Evolutionary conservation across 2,888 invertebrate genomes (phyloP).

Genomic region (Erebia epiphron): DNA sequence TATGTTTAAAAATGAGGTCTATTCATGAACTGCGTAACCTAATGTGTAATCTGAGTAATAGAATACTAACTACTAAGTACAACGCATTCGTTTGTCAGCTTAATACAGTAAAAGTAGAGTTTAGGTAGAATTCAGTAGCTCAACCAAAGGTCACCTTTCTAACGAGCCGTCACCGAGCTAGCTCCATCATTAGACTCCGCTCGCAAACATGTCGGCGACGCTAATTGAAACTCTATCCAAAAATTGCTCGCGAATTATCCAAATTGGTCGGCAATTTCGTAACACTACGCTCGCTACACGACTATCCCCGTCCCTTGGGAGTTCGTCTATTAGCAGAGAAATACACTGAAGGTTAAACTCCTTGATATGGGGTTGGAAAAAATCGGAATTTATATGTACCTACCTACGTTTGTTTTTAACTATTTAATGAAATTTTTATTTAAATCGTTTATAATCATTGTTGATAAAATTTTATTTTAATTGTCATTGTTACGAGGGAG

Average conservation of each 20-base stretch:
- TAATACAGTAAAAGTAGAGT: too few species aligned
- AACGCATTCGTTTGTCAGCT: too few species aligned
- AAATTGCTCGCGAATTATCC: constrained; percentile 35
- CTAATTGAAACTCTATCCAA: constrained; percentile 31
- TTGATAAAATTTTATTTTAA: too few species aligned
- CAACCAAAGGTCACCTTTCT: background rate
- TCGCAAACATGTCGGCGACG: background rate
- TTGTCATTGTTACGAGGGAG: too few species aligned
- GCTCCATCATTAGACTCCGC: background rate
- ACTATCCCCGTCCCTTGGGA: constrained; percentile 38
- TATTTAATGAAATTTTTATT: too few species aligned
- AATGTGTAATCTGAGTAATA: too few species aligned
- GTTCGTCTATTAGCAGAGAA: constrained; percentile 46
- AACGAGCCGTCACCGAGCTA: background rate
- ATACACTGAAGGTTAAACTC: constrained; percentile 27
- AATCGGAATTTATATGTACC: too few species aligned
- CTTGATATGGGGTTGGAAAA: background rate
- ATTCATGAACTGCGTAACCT: too few species aligned
- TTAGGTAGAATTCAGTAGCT: background rate
- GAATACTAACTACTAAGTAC: too few species aligned
- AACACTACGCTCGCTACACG: constrained; percentile 38
- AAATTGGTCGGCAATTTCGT: constrained; percentile 34
- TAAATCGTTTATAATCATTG: too few species aligned
- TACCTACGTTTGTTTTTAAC: too few species aligned
- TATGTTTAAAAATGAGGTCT: too few species aligned